Evolutionary conservation across 2,888 invertebrate species (phyloP), one percentile per base, ranked within the genome.

Genomic region (Aporophyla nigra): DNA sequence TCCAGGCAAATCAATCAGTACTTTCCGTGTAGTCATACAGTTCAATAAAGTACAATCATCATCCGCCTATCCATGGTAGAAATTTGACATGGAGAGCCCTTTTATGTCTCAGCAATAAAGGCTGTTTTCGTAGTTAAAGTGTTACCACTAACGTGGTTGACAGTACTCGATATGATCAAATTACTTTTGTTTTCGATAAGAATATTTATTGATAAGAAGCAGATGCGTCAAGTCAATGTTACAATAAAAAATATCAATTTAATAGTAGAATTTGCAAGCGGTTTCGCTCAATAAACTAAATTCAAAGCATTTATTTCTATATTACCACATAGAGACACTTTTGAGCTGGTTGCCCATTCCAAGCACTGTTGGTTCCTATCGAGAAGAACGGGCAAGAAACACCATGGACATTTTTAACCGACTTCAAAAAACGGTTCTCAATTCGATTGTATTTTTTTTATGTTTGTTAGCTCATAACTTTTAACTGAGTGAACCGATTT

Each of bases 151-250:
- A 24, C 10, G 16, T 46, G 7, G n/a, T 71, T n/a, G 27, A 19
- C 12, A 7, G 46, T 27, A 53, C 19, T 1, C 6, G 73, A 73
- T 71, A 27, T 53, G 53, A 43, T 74, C 6, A 6, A 74, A 54
- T 53, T 43, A 43, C 40, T 53, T 7, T 5, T 6, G 10, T n/a
- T n/a, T 16, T 16, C 2, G 43, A 43, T 74, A 53, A 53, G 24
- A 71, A 40, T 4, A n/a, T 19, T 14, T 74, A 3, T 27, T 43
- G 53, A 43, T 53, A 74, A 43, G 14, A 16, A 12, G 19, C 14
- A 27, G 27, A 6, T 46, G 67, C 53, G 74, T 71, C 24, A 71
- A 73, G 10, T 51, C 24, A 73, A 53, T 43, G n/a, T n/a, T 12
- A 33, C 54, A 72, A 43, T 27, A n/a, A 54, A 43, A 43, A n/a